Percentiles rank a stretch among this genome's conserved stretches.
These are phyloP conservation scores for Anniella stebbinsi DNA, from an alignment of 2,797 vertebrate species.

Conservation along the genomic window DNA sequence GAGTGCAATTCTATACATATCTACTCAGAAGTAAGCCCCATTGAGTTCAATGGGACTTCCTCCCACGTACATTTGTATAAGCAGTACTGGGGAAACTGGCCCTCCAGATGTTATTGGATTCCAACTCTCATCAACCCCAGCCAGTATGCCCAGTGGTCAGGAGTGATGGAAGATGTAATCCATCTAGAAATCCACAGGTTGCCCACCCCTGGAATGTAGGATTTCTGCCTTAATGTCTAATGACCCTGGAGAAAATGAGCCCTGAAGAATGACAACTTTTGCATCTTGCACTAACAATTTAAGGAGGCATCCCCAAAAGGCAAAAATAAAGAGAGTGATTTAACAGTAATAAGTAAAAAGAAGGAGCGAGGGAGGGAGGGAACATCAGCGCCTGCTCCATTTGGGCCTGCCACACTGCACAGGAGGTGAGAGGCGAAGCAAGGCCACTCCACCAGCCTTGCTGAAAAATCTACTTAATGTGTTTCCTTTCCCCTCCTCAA, in stretches of 20 bases:
- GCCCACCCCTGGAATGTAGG: background rate
- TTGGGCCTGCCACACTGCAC: too few relatives aligned
- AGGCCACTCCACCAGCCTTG: too few relatives aligned
- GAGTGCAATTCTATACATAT: background rate
- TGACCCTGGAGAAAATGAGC: background rate
- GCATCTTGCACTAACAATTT: too few relatives aligned
- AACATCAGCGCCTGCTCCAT: too few relatives aligned
- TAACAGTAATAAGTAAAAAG: too few relatives aligned
- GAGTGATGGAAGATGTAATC: background rate
- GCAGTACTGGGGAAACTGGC: background rate
- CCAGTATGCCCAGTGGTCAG: background rate
- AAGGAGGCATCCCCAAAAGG: too few relatives aligned
- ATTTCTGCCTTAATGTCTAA: background rate
- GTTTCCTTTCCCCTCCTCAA: too few relatives aligned
- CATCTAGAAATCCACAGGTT: background rate
- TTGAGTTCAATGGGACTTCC: background rate
- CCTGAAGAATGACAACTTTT: background rate
- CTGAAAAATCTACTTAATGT: too few relatives aligned
- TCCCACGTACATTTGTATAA: background rate
- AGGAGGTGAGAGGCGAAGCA: too few relatives aligned
- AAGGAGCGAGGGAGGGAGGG: too few relatives aligned
- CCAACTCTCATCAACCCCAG: background rate
- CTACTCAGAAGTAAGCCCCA: too few relatives aligned
- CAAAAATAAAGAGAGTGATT: too few relatives aligned
- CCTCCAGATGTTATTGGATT: background rate